Percentiles rank a stretch among this genome's conserved stretches.
phyloP scores from a whole-genome alignment of 2,797 vertebrate species.

The Lagodon rhomboides region DNA sequence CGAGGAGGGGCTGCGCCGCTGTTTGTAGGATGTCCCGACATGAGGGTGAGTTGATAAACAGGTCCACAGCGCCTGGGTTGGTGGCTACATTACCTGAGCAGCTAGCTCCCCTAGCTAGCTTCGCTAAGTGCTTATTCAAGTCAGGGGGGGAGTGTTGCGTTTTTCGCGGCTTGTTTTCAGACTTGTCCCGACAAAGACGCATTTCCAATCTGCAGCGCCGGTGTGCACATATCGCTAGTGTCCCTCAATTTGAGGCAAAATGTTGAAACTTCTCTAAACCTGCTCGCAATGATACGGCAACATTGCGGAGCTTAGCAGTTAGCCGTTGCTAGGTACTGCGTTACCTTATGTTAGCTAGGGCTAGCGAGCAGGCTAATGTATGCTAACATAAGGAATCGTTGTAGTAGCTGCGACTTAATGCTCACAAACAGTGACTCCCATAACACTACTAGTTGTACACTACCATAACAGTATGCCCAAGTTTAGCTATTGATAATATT shows the following conservation, averaged over 20 bases:
- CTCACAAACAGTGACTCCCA: not conserved
- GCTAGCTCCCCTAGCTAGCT: conserved; percentile 71
- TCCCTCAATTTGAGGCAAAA: not conserved
- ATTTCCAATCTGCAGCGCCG: not conserved
- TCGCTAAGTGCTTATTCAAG: conserved; percentile 65
- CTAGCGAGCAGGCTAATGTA: conserved; percentile 61
- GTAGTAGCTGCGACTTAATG: conserved; percentile 31
- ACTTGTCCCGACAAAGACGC: not conserved
- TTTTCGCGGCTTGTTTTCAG: conserved; percentile 61
- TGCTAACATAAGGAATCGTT: conserved; percentile 61
- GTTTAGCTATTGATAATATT: not conserved
- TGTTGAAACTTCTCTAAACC: not conserved
- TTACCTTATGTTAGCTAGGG: conserved; percentile 59
- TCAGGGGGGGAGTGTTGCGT: conserved; percentile 60
- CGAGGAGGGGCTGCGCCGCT: conserved; percentile 83
- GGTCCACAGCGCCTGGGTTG: conserved; percentile 47
- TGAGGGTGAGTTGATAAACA: conserved; percentile 90
- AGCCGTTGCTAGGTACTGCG: conserved; percentile 69
- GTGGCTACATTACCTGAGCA: conserved; percentile 57
- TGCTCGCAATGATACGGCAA: conserved; percentile 60
- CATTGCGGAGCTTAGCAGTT: conserved; percentile 67
- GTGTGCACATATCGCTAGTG: no score
- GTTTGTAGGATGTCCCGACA: conserved; percentile 97
- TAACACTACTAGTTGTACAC: not conserved
- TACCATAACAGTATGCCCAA: no score